A percentile compares a stretch with the other conserved stretches of the same genome.
Evolutionary conservation across 2,113 vertebrate species (phyloP).

Genomic region (Dicentrarchus labrax): DNA sequence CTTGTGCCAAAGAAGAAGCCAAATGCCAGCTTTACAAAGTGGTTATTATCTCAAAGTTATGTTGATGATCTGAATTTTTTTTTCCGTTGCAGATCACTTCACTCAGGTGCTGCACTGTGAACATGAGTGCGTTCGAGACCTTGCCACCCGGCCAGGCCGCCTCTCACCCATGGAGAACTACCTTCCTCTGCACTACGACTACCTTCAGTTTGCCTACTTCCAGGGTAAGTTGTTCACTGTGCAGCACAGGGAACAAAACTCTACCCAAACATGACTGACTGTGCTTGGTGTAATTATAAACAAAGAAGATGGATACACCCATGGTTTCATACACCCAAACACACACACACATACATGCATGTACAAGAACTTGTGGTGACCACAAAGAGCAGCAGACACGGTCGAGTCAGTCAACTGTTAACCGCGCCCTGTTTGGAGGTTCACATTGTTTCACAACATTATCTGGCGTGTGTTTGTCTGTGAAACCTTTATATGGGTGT

Average conservation of each 20-base stretch:
- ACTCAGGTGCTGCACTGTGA: slow-evolving; percentile 94
- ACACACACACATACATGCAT: slow-evolving; percentile 1
- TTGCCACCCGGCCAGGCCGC: slow-evolving; percentile 92
- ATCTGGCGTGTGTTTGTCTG: background rate
- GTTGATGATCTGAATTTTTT: background rate
- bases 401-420: slow-evolving; percentile 5
- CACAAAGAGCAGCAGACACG: slow-evolving; percentile 38
- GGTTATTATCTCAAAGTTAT: background rate
- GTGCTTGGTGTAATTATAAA: background rate
- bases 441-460: slow-evolving; percentile 17
- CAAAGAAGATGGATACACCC: slow-evolving; percentile 24
- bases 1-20: background rate
- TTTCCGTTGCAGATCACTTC: slow-evolving; percentile 92
- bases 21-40: background rate
- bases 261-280: background rate
- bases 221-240: slow-evolving; percentile 83
- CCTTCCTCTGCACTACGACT: slow-evolving; percentile 95
- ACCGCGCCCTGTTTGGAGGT: slow-evolving; percentile 23
- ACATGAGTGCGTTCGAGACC: slow-evolving; percentile 93
- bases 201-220: slow-evolving; percentile 96
- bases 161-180: slow-evolving; percentile 96
- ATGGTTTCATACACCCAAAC: background rate
- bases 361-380: background rate
- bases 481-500: background rate
- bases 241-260: background rate